These are phyloP conservation scores for Megalopta genalis DNA, from an alignment of 1,140 invertebrate species.

Conservation along the genomic window DNA sequence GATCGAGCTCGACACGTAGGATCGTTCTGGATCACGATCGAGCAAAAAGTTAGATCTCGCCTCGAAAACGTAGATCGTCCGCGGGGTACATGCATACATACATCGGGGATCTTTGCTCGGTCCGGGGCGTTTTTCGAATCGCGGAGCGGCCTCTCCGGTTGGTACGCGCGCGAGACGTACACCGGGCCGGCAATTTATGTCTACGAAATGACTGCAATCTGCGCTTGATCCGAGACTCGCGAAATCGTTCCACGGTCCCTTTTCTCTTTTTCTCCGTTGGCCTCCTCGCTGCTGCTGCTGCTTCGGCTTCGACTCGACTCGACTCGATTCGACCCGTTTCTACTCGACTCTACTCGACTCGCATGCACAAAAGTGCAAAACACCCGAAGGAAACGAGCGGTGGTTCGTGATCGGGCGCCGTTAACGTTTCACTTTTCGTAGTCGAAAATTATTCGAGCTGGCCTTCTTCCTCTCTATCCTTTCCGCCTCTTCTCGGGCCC, in stretches of 20 bases:
- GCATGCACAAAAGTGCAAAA: slow-evolving; percentile 67
- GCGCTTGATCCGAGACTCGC: slow-evolving; percentile 57
- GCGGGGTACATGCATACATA: slow-evolving; percentile 6
- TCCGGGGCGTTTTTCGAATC: slow-evolving; percentile 52
- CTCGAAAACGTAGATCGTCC: neutral
- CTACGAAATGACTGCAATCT: slow-evolving; percentile 66
- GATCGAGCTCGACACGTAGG: no score
- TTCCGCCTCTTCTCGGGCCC: neutral
- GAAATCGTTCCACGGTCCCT: slow-evolving; percentile 45
- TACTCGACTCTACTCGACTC: no score
- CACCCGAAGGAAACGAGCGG: slow-evolving; percentile 63
- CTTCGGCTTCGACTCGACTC: neutral
- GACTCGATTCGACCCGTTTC: no score
- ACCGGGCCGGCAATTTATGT: slow-evolving; percentile 61
- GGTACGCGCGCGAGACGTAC: slow-evolving; percentile 55
- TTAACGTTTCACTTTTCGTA: slow-evolving; percentile 68
- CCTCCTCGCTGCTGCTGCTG: neutral
- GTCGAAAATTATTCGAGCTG: slow-evolving; percentile 62
- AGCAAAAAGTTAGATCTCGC: no score
- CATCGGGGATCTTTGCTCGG: slow-evolving; percentile 45
- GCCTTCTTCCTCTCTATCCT: neutral
- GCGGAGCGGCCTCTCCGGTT: slow-evolving; percentile 46
- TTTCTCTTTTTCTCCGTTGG: neutral
- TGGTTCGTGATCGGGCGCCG: slow-evolving; percentile 63
- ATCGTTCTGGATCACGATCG: no score